Conservation (phyloP, 2,113 vertebrate genomes). For the Ptychochromis oligacanthus region DNA sequence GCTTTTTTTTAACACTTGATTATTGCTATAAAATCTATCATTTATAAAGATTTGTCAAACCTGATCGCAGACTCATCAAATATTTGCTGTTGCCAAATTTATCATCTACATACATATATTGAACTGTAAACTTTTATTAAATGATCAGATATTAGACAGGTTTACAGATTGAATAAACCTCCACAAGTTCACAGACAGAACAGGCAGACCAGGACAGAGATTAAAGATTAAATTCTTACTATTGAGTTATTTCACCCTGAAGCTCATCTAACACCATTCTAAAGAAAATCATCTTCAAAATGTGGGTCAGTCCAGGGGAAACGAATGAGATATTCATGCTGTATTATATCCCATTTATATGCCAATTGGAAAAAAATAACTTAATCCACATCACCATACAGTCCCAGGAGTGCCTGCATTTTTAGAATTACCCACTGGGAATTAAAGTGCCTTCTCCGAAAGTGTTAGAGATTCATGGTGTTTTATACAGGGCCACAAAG, state of each 20-base stretch:
- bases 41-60: background rate
- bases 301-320: constrained; percentile 62
- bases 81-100: background rate
- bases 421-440: constrained; percentile 37
- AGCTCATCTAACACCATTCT: constrained; percentile 28
- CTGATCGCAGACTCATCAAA: background rate
- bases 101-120: background rate
- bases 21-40: background rate
- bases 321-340: constrained; percentile 61
- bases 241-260: constrained; percentile 35
- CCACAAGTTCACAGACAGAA: background rate
- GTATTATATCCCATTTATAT: constrained; percentile 60
- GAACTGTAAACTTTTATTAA: background rate
- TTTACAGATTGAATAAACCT: background rate
- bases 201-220: background rate
- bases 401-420: constrained; percentile 37
- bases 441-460: constrained; percentile 33
- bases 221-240: constrained; percentile 24
- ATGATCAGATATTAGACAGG: background rate
- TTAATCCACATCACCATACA: constrained; percentile 45
- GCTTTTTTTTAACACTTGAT: background rate
- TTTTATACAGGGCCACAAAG: constrained; percentile 12
- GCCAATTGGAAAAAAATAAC: constrained; percentile 50
- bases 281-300: constrained; percentile 44
- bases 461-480: background rate